Evolutionary conservation across 2,797 vertebrate species (phyloP), one percentile per base, ranked within the genome.

Genomic region (Lutjanus campechanus): DNA sequence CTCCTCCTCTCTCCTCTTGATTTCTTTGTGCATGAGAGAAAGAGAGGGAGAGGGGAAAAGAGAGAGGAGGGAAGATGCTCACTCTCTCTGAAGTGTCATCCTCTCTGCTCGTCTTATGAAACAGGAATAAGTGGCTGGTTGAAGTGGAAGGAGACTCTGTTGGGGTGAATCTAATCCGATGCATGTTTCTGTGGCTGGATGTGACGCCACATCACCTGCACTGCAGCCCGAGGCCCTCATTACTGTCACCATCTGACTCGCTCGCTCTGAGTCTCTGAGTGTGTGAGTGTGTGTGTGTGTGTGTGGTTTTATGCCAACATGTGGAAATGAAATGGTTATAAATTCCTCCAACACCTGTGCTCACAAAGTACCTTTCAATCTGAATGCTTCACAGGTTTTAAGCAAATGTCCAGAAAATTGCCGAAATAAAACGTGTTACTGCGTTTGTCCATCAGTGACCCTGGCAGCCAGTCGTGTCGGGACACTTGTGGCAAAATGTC

Each of bases 131-230:
- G 85, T 89, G 85, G 83, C 69, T 88, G 89, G 74, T 91, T 86
- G 87, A 88, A 87, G 88, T 82, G 84, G 89, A 87, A 62, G 79
- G 79, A 78, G 83, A 81, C 84, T 91, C 73, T 86, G 86, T 84
- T 83, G 90, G 83, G 72, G 65, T 86, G 84, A 85, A 87, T 91
- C 85, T 91, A 91, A 94, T 93, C 90, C 77, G n/a, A 69, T 77
- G 77, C 83, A 49, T 82, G 86, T 87, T 88, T 85, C 87, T 65
- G 83, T 29, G 72, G 82, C 72, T 83, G 79, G 55, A 86, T 88
- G 85, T 88, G 88, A 91, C 66, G 77, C 84, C 73, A 61, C 86
- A 86, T 91, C 89, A 91, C 90, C 88, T 88, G 82, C 85, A 76
- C 67, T 10, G 61, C 87, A 55, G 82, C 87, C 80, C 61, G 43